Evolutionary conservation across 1,140 invertebrate species (phyloP), one percentile per base, ranked within the genome.

Genomic region (Drosophila tristis): DNA sequence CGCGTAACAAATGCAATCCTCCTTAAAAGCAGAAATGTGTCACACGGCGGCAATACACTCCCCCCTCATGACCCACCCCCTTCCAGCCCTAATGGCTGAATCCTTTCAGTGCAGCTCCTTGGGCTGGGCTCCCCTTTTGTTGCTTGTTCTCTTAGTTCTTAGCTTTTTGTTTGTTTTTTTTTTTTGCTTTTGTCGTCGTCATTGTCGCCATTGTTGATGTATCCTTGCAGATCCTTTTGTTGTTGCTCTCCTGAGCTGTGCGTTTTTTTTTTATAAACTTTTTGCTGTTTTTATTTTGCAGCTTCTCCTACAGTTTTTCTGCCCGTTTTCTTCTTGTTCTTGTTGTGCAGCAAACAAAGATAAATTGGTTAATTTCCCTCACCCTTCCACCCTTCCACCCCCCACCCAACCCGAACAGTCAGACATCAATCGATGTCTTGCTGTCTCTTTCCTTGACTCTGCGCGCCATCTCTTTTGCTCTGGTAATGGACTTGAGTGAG

Each of bases 341-440:
- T 63, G 43, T 74, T 66, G 63, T 74, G 74, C 49, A 80, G 90
- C 91, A 90, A 91, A 91, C 90, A 90, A 90, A 91, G 90, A 91
- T 91, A 91, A 91, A 91, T 91, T 91, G 86, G 85, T 91, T 90
- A 91, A 91, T 91, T 91, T 91, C 79, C 90, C 74, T 82, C 74
- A 65, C 74, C 85, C 77, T 70, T 62, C 77, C n/a, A n/a, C n/a
- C n/a, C n/a, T n/a, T n/a, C n/a, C n/a, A n/a, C 68, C 74, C 74
- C 78, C 81, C 81, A 31, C 29, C 29, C 7, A 3, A 16, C 16
- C 16, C 29, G 2, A 9, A 31, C 29, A 71, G 73, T 47, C 62
- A 84, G 81, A 84, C 90, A 91, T 91, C 90, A 91, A 91, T 91
- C 90, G 81, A 91, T 90, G 90, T 53, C 23, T 25, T 65, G 47